These are phyloP conservation scores for Rhagonycha lutea DNA, from an alignment of 2,888 invertebrate genomes.

Conservation along the genomic window DNA sequence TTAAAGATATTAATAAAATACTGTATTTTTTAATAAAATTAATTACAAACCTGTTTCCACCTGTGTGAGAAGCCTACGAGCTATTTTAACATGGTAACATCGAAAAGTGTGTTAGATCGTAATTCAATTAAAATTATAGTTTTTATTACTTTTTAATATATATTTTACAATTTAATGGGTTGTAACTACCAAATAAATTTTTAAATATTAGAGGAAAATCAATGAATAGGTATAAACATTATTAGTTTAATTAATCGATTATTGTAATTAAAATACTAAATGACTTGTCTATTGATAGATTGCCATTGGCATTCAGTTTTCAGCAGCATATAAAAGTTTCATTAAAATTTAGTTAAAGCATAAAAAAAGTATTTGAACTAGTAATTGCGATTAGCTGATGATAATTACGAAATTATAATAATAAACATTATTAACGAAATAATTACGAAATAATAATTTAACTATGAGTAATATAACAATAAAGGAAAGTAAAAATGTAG, in stretches of 20 bases:
- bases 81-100: background rate
- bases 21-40: background rate
- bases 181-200: background rate
- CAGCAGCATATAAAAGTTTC: no score
- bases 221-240: background rate
- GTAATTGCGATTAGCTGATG: background rate
- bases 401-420: no score
- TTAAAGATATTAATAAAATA: slow-evolving; percentile 1
- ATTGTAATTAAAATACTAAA: background rate
- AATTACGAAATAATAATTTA: no score
- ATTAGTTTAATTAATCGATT: background rate
- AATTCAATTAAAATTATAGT: slow-evolving; percentile 3
- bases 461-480: no score
- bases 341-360: background rate
- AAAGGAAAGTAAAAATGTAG: no score
- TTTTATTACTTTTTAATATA: slow-evolving; percentile 1
- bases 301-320: background rate
- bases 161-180: background rate
- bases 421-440: no score
- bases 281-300: background rate
- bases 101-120: background rate
- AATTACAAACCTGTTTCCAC: background rate
- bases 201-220: background rate
- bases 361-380: background rate
- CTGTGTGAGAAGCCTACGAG: background rate